phyloP scores from a whole-genome alignment of 92 coral and sea anemone species.

The Parazoanthus darwini region DNA sequence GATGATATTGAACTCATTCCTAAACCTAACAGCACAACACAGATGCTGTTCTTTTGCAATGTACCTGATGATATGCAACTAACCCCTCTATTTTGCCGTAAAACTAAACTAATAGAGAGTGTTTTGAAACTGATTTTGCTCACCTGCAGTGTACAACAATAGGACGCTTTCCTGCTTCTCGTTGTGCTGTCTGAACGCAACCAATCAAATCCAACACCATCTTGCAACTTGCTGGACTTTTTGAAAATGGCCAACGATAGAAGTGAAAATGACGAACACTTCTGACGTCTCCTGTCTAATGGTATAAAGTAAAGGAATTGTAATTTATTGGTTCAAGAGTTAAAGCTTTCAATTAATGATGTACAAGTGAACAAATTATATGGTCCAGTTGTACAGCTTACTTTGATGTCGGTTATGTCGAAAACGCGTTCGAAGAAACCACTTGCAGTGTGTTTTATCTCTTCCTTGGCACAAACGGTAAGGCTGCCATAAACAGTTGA shows the following conservation, averaged over 20 bases:
- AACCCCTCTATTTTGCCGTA: too few relatives aligned
- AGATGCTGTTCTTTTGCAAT: too few relatives aligned
- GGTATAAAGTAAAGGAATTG: neutral
- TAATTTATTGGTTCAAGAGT: neutral
- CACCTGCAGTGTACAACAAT: slow-evolving; percentile 30
- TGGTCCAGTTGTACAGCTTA: neutral
- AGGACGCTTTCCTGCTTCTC: neutral
- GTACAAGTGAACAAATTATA: too few relatives aligned
- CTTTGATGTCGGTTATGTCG: neutral
- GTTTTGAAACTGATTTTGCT: neutral
- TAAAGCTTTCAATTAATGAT: neutral
- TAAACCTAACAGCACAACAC: too few relatives aligned
- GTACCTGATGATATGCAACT: too few relatives aligned
- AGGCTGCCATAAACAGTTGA: slow-evolving; percentile 15
- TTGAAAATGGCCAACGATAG: slow-evolving; percentile 14
- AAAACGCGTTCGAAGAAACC: neutral
- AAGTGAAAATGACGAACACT: slow-evolving; percentile 20
- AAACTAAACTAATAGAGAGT: too few relatives aligned
- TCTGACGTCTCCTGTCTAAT: slow-evolving; percentile 31
- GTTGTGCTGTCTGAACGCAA: slow-evolving; percentile 5
- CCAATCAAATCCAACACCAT: slow-evolving; percentile 30
- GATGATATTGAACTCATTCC: too few relatives aligned
- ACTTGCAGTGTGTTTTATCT: neutral
- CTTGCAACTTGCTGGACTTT: neutral
- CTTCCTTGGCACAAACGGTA: neutral